Conservation (phyloP, 2,888 invertebrate species). For the Erebia ligea region DNA sequence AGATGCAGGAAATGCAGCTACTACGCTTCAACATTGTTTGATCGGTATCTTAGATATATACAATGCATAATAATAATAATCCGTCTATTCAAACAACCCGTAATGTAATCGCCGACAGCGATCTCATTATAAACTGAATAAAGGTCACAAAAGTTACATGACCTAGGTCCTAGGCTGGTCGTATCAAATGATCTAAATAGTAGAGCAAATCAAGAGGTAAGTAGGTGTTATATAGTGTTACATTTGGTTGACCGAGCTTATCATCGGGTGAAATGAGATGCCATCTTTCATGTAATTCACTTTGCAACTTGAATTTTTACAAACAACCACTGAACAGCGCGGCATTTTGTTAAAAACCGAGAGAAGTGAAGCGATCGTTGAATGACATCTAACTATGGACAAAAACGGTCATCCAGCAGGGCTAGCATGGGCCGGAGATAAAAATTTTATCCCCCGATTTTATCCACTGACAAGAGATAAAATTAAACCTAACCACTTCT, state of each 20-base stretch:
- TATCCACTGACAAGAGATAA: too few relatives aligned
- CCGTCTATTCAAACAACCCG: conserved; percentile 3
- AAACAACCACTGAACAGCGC: too few relatives aligned
- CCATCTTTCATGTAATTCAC: too few relatives aligned
- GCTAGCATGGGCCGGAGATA: too few relatives aligned
- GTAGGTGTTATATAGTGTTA: conserved; percentile 14
- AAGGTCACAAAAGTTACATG: conserved; percentile 28
- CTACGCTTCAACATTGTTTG: background rate
- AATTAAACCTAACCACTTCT: too few relatives aligned
- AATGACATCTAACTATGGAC: too few relatives aligned
- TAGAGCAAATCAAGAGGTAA: conserved; percentile 8
- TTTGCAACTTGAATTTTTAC: too few relatives aligned
- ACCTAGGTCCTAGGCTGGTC: conserved; percentile 10
- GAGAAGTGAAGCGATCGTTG: too few relatives aligned
- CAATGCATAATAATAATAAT: background rate
- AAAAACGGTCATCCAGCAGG: too few relatives aligned
- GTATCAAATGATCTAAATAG: conserved; percentile 21
- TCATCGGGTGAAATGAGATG: too few relatives aligned
- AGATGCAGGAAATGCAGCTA: background rate
- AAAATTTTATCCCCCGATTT: too few relatives aligned
- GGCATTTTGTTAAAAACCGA: too few relatives aligned
- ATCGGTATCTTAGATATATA: background rate
- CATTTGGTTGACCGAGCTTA: conserved; percentile 21
- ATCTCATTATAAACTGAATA: conserved; percentile 20
- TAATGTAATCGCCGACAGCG: conserved; percentile 18